Conservation (phyloP, 2,888 invertebrate species). For the Agrilus biguttatus region DNA sequence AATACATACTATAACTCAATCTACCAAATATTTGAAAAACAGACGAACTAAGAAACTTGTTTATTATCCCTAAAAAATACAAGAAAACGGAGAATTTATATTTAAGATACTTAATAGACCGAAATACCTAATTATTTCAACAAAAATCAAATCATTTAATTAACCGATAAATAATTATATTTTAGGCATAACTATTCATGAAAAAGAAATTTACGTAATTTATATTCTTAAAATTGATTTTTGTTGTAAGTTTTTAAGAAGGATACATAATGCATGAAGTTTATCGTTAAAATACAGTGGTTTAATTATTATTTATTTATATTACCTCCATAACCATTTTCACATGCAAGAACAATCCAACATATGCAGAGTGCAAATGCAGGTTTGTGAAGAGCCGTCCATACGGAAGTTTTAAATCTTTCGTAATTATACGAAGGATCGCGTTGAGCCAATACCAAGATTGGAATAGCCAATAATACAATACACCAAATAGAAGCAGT, state of each 20-base stretch:
- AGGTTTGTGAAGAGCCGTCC: constrained; percentile 9
- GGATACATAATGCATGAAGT: no score
- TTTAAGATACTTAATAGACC: background rate
- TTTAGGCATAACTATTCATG: no score
- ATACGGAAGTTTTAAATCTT: constrained; percentile 7
- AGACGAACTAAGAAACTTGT: constrained; percentile 35
- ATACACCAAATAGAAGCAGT: constrained; percentile 9
- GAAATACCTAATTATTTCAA: no score
- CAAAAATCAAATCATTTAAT: no score
- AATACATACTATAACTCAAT: constrained; percentile 40
- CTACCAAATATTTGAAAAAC: constrained; percentile 38
- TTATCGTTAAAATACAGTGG: no score
- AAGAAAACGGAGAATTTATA: background rate
- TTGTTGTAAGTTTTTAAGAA: no score
- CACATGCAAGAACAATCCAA: constrained; percentile 14
- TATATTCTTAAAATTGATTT: no score
- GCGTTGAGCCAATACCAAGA: constrained; percentile 5
- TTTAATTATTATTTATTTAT: background rate
- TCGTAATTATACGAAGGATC: constrained; percentile 7
- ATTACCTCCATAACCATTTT: constrained; percentile 12
- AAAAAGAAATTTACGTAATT: no score
- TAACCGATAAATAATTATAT: no score
- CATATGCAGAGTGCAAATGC: constrained; percentile 11
- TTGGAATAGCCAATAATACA: constrained; percentile 6
- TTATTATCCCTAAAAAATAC: constrained; percentile 30